phyloP scores from a whole-genome alignment of 2,888 invertebrate genomes.

The Bruchidius siliquastri region DNA sequence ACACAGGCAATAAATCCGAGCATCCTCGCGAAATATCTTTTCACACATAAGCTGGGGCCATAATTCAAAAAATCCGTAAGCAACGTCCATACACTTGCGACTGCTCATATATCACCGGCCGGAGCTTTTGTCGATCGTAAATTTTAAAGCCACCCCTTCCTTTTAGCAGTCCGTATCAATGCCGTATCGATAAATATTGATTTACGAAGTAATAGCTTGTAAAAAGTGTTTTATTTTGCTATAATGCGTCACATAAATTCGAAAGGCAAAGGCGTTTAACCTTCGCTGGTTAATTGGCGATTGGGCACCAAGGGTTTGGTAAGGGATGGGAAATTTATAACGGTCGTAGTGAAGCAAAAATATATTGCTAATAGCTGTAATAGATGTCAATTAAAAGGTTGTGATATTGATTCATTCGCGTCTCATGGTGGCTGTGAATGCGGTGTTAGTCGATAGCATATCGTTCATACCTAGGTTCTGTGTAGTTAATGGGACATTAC shows the following conservation, averaged over 20 bases:
- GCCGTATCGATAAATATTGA: constrained; percentile 44
- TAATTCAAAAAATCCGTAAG: constrained; percentile 33
- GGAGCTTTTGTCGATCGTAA: constrained; percentile 32
- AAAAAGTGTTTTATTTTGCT: constrained; percentile 44
- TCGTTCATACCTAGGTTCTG: too few species aligned
- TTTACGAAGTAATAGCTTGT: constrained; percentile 42
- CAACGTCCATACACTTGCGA: constrained; percentile 35
- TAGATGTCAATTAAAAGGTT: not conserved
- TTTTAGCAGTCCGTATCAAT: constrained; percentile 37
- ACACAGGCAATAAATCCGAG: not conserved
- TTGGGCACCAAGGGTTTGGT: not conserved
- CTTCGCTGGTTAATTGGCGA: not conserved
- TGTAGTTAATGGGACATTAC: too few species aligned
- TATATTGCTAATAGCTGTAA: not conserved
- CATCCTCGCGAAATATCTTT: constrained; percentile 7
- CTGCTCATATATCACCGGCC: constrained; percentile 31
- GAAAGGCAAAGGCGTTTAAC: constrained; percentile 2
- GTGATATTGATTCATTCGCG: not conserved
- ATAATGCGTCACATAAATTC: constrained; percentile 43
- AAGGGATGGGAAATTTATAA: not conserved
- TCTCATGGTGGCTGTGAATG: not conserved
- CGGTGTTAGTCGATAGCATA: too few species aligned
- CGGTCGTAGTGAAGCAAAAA: not conserved
- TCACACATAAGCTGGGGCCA: constrained; percentile 25
- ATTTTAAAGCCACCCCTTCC: constrained; percentile 37